Percentiles rank a stretch among this genome's conserved stretches.
Conservation (phyloP, 2,797 vertebrate genomes). For the Tinamus major region DNA sequence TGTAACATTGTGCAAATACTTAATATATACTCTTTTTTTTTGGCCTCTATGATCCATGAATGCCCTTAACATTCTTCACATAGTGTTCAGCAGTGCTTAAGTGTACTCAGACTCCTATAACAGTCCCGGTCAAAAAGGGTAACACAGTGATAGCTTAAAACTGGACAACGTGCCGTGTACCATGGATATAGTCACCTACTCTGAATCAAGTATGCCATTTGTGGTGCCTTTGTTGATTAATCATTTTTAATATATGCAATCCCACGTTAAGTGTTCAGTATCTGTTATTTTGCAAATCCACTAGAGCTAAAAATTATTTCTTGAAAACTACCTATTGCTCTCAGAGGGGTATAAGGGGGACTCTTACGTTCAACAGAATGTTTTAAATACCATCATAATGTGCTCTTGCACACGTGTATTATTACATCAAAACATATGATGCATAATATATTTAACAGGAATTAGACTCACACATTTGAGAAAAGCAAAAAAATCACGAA, state of each 20-base stretch:
- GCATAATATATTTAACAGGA: not conserved
- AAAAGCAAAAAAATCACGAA: not conserved
- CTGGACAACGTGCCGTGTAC: not conserved
- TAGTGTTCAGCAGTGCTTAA: not conserved
- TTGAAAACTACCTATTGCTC: not conserved
- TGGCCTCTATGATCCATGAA: not conserved
- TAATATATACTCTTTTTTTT: not conserved
- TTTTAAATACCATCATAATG: constrained; percentile 17
- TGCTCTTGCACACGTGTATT: not conserved
- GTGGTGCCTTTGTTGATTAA: not conserved
- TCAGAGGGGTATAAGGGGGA: not conserved
- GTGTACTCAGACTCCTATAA: not conserved
- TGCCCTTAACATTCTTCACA: not conserved
- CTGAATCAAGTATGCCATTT: not conserved
- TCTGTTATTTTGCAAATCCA: not conserved
- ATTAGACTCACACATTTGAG: constrained; percentile 3
- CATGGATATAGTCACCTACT: not conserved
- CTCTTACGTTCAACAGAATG: not conserved
- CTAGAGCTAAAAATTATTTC: not conserved
- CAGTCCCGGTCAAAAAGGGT: not conserved
- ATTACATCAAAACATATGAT: not conserved
- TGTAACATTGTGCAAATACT: not conserved
- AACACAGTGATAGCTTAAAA: not conserved
- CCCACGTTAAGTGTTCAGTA: not conserved
- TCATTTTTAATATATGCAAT: not conserved